Evolutionary conservation across 1,140 invertebrate species (phyloP), one percentile per base, ranked within the genome.

Genomic region (Sycobia sp.): DNA sequence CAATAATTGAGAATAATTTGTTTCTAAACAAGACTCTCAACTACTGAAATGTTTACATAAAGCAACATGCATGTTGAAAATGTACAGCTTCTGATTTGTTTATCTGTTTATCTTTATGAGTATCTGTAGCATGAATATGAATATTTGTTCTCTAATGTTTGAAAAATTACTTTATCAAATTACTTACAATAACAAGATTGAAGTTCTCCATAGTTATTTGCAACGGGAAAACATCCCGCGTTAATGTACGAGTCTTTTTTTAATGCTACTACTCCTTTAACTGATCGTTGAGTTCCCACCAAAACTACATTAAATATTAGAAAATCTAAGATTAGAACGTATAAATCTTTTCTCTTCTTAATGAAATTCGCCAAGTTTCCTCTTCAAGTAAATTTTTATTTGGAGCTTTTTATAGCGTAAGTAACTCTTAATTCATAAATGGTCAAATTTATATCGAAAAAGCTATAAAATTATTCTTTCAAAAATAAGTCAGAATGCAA

Each of bases 141-240:
- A 41, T 55, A 29, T 55, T 56, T 32, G 16, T 44, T 56, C 14
- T 44, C 27, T 44, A 56, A 54, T 38, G 25, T 18, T 44, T 44
- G 23, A 53, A 43, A 46, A 22, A 54, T 54, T 54, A 54, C 20
- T 55, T 47, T 54, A 23, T 43, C 23, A 43, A 44, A 27, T 64
- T 64, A 64, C 62, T 64, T 64, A 64, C 62, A 58, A 64, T 39
- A 51, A 50, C n/a, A 50, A 64, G 54, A 36, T 44, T 46, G 13
- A 41, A 47, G 44, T 64, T 55, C 11, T 58, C 62, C 55, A 51
- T 58, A 43, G 39, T 49, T 55, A 64, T 64, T 58, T 58, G 62
- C 62, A 64, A 64, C 46, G 53, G 25, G 61, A 56, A 56, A 51
- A 62, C 56, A 43, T 50, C 20, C 41, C 25, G 43, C 44, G 53